Evolutionary conservation across 2,888 invertebrate species (phyloP).

Genomic region (Oxystoma pomonae): DNA sequence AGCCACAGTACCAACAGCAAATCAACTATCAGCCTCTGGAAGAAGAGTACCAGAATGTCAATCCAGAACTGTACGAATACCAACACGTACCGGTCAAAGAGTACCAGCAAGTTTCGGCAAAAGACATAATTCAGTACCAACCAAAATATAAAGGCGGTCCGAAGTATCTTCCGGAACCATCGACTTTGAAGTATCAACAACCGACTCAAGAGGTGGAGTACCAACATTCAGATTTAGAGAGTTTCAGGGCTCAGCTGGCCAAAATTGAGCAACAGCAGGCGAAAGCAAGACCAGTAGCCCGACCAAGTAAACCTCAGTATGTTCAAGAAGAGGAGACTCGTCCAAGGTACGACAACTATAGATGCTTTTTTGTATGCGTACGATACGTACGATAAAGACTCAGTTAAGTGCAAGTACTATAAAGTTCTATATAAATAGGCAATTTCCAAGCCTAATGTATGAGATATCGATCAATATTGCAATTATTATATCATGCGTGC

Average conservation of each 20-base stretch:
- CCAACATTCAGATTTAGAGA: neutral
- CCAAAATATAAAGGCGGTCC: constrained; percentile 8
- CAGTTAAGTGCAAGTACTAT: too few relatives aligned
- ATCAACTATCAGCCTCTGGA: constrained; percentile 9
- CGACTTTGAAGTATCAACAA: constrained; percentile 7
- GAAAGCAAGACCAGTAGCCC: neutral
- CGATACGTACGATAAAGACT: too few relatives aligned
- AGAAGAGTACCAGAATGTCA: constrained; percentile 6
- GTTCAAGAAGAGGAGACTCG: constrained; percentile 8
- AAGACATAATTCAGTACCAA: neutral
- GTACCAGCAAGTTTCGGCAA: constrained; percentile 3
- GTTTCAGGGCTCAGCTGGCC: neutral
- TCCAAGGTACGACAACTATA: constrained; percentile 5
- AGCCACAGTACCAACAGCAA: constrained; percentile 13
- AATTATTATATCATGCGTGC: neutral
- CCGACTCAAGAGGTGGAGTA: neutral
- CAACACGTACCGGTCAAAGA: constrained; percentile 5
- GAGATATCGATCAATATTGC: neutral
- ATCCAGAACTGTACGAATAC: constrained; percentile 10
- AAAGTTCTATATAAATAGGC: too few relatives aligned
- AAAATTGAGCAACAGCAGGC: neutral
- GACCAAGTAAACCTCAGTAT: constrained; percentile 6
- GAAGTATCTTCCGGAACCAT: constrained; percentile 15
- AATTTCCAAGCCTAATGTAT: too few relatives aligned
- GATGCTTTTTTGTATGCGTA: too few relatives aligned